A percentile compares a stretch with the other conserved stretches of the same genome.
Evolutionary conservation across 53 echinoderm and acorn worm genomes (phyloP).

Genomic region (Antedon mediterranea): DNA sequence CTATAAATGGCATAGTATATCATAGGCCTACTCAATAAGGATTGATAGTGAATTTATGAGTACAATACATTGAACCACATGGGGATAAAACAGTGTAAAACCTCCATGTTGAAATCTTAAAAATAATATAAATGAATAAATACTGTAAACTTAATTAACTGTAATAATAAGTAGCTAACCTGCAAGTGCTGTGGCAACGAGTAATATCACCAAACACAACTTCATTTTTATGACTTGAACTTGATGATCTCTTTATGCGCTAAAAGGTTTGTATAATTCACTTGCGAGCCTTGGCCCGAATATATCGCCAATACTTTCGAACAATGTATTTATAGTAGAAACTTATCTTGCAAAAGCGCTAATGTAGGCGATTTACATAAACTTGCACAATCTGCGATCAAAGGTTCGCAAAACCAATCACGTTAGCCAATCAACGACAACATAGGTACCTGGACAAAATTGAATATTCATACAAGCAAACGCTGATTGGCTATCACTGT

Average conservation of each 20-base stretch:
- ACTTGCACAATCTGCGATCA: neutral
- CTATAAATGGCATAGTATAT: too few species aligned
- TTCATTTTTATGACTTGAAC: slow-evolving; percentile 25
- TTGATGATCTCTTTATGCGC: neutral
- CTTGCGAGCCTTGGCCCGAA: slow-evolving; percentile 8
- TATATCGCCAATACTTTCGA: neutral
- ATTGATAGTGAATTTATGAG: too few species aligned
- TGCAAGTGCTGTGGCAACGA: slow-evolving; percentile 52
- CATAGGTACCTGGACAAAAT: neutral
- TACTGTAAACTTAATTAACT: too few species aligned
- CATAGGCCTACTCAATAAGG: too few species aligned
- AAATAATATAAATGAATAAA: too few species aligned
- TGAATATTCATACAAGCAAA: neutral
- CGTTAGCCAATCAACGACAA: neutral
- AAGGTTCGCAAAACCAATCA: neutral
- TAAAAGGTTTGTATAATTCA: slow-evolving; percentile 10
- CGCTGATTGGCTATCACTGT: neutral
- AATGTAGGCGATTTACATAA: neutral
- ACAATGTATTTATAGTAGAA: neutral
- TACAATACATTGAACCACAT: too few species aligned
- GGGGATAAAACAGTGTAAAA: too few species aligned
- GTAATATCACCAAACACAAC: slow-evolving; percentile 40
- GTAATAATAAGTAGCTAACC: slow-evolving; percentile 28
- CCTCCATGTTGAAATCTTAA: too few species aligned
- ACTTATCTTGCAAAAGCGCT: neutral